Evolutionary conservation across 2,797 vertebrate genomes (phyloP).

Genomic region (Mormyrops attenuatus): DNA sequence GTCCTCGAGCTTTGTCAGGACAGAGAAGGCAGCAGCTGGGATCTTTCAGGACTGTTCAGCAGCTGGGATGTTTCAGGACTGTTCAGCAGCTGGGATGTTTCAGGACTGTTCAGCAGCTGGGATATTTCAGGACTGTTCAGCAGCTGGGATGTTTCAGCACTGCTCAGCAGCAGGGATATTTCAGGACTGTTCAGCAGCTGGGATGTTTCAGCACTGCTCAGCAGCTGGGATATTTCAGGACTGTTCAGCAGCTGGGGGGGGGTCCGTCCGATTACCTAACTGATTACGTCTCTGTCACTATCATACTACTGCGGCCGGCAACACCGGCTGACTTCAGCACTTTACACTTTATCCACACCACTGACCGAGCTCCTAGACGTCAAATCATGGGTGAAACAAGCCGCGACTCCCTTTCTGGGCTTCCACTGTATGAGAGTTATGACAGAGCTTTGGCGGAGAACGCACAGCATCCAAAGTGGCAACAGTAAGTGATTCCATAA

Average conservation of each 20-base stretch:
- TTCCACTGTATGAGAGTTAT: slow-evolving; percentile 36
- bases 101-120: too few relatives aligned
- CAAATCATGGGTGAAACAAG: not conserved
- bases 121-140: too few relatives aligned
- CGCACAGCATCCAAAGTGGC: not conserved
- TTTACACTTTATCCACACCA: not conserved
- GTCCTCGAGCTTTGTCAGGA: not conserved
- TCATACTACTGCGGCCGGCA: slow-evolving; percentile 28
- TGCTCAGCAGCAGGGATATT: too few relatives aligned
- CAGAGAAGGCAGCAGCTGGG: not conserved
- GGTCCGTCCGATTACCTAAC: slow-evolving; percentile 30
- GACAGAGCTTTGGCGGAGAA: not conserved
- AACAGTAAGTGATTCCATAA: not conserved
- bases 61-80: too few relatives aligned
- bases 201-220: too few relatives aligned
- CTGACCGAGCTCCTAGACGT: not conserved
- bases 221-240: too few relatives aligned
- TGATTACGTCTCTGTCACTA: slow-evolving; percentile 24
- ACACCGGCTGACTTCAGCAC: slow-evolving; percentile 14
- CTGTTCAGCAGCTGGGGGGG: too few relatives aligned
- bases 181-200: too few relatives aligned
- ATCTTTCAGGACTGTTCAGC: not conserved
- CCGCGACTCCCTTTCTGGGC: slow-evolving; percentile 33
- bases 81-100: too few relatives aligned
- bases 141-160: too few relatives aligned